A percentile compares a stretch with the other conserved stretches of the same genome.
phyloP scores from a whole-genome alignment of 2,797 vertebrate species.

The Hoplostethus atlanticus region DNA sequence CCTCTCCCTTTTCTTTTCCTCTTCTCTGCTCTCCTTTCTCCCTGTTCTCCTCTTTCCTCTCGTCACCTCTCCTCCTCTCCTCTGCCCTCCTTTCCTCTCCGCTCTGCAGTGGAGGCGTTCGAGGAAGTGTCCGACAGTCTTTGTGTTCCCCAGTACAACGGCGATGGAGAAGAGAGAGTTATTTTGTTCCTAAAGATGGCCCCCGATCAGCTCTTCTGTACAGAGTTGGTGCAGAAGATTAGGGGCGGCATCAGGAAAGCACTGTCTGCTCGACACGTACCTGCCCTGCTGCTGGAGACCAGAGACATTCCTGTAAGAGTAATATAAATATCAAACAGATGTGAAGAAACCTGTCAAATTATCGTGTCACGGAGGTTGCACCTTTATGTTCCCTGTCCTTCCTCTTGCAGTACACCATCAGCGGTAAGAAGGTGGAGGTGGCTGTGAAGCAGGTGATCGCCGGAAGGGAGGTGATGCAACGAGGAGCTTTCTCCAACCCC shows the following conservation, averaged over 20 bases:
- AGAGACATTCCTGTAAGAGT: conserved; percentile 93
- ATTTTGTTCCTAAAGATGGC: conserved; percentile 96
- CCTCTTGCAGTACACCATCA: conserved; percentile 92
- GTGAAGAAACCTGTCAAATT: conserved; percentile 23
- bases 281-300: conserved; percentile 93
- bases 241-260: conserved; percentile 88
- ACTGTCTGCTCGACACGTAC: conserved; percentile 93
- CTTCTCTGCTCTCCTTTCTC: neutral
- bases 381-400: conserved; percentile 4
- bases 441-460: conserved; percentile 96
- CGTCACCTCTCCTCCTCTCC: neutral
- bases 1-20: neutral
- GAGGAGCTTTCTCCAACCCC: conserved; percentile 94
- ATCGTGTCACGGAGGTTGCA: conserved; percentile 7
- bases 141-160: conserved; percentile 94
- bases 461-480: conserved; percentile 89
- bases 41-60: conserved; percentile 9
- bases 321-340: conserved; percentile 35
- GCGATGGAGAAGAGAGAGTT: conserved; percentile 92
- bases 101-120: conserved; percentile 92
- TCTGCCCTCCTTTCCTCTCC: conserved; percentile 27
- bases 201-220: conserved; percentile 81
- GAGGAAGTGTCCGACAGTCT: conserved; percentile 96
- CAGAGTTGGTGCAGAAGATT: conserved; percentile 86
- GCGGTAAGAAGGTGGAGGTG: conserved; percentile 97